Base-by-base conservation (phyloP, 1,140 invertebrate genomes). In the Camponotus floridanus region DNA sequence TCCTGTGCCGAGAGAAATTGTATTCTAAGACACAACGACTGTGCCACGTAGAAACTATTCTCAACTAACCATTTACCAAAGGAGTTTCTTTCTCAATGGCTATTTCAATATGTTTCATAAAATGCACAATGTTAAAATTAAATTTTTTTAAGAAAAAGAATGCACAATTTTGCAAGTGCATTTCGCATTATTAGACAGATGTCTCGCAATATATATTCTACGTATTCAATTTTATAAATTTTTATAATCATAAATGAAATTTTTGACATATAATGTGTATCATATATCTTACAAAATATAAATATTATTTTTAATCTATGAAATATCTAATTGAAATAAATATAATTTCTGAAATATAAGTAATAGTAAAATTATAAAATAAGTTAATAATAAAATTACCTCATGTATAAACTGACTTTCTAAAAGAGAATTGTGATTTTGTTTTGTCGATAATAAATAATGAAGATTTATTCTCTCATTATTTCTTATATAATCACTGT, bases 381-480 rank as follows among this genome's bases (percentile, higher is more conserved):
- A n/a, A 26, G 31, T 76, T 45, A 13, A 18, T 42, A 64, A n/a
- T 2, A 11, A 21, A 51, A 36, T n/a, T 21, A 36, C 18, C 39
- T 36, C 8, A 36, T 7, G 7, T 36, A 31, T 2, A 4, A 62
- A 45, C 1, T 4, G 21, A 67, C 0, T 67, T 5, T n/a, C 26
- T 51, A 18, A 15, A 79, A 36, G 31, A 51, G 4, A 8, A 70
- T 18, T 55, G 21, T 55, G 33, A 26, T 7, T n/a, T 33, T 67
- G 59, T 42, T 51, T 70, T 18, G 26, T 86, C 15, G 78, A 88
- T 88, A 91, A 92, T 93, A 92, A 93, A 93, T 93, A 93, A 92
- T 91, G 84, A 85, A 87, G 86, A 87, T 93, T 93, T 93, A 92
- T 93, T 93, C 67, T 86, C 51, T 45, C 1, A 85, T 65, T 45